Conservation (phyloP, 2,797 vertebrate species). For the Premnoplex brunnescens region DNA sequence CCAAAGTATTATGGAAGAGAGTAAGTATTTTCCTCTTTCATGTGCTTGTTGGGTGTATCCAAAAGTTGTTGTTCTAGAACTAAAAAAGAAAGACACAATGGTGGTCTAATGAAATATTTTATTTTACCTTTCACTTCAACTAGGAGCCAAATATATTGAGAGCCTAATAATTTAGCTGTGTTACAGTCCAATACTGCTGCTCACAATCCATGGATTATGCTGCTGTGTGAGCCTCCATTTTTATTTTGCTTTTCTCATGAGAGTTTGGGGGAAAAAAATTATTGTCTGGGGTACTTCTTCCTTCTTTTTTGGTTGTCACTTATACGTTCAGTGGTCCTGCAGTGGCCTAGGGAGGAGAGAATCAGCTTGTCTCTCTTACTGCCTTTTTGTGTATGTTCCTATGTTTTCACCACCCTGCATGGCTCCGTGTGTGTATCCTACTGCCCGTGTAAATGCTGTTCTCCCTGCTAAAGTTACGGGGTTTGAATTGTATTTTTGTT, state of each 20-base stretch:
- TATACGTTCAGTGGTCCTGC: neutral
- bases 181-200: neutral
- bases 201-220: neutral
- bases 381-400: neutral
- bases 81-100: neutral
- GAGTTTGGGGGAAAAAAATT: neutral
- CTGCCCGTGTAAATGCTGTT: neutral
- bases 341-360: neutral
- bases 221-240: neutral
- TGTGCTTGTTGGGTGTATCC: neutral
- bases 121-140: neutral
- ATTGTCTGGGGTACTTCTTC: neutral
- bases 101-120: neutral
- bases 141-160: neutral
- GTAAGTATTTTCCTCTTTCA: conserved; percentile 84
- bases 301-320: neutral
- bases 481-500: neutral
- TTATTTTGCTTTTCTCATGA: neutral
- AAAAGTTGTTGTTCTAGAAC: neutral
- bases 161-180: neutral
- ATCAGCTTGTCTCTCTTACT: neutral
- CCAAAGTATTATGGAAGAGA: conserved; percentile 99
- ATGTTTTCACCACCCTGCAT: neutral
- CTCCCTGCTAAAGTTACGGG: neutral
- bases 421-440: accelerated